A percentile compares a stretch with the other conserved stretches of the same genome.
Conservation (phyloP, 2,113 vertebrate species). For the Lethenteron reissneri region DNA sequence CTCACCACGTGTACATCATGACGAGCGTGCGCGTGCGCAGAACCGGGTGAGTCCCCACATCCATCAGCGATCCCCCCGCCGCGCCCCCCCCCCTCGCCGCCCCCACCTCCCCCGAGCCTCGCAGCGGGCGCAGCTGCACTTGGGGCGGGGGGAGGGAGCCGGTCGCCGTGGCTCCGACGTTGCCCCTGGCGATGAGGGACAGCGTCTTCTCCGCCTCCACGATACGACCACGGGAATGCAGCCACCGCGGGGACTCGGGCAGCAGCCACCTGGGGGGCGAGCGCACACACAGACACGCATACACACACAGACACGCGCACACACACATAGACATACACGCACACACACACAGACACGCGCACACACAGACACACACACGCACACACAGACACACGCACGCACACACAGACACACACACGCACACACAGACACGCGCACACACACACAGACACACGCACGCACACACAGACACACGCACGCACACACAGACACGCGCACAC, state of each 20-base stretch:
- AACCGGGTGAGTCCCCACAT: slow-evolving; percentile 25
- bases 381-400: no score
- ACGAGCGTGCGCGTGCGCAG: slow-evolving; percentile 34
- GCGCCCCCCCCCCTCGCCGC: no score
- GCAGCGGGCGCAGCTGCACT: slow-evolving; percentile 7
- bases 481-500: no score
- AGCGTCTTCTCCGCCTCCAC: slow-evolving; percentile 31
- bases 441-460: no score
- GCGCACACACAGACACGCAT: no score
- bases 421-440: no score
- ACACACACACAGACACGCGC: no score
- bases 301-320: no score
- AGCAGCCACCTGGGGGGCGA: slow-evolving; percentile 13
- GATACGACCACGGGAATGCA: slow-evolving; percentile 34
- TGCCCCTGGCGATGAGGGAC: slow-evolving; percentile 30
- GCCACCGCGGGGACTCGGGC: slow-evolving; percentile 47
- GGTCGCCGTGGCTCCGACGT: slow-evolving; percentile 22
- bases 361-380: no score
- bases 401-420: no score
- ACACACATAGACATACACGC: no score
- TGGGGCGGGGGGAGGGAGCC: slow-evolving; percentile 22
- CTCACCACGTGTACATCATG: slow-evolving; percentile 45
- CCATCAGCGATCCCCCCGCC: slow-evolving; percentile 19
- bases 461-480: no score
- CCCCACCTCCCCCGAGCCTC: slow-evolving; percentile 16